phyloP scores from a whole-genome alignment of 2,888 invertebrate species.

The Drosophila borborema region DNA sequence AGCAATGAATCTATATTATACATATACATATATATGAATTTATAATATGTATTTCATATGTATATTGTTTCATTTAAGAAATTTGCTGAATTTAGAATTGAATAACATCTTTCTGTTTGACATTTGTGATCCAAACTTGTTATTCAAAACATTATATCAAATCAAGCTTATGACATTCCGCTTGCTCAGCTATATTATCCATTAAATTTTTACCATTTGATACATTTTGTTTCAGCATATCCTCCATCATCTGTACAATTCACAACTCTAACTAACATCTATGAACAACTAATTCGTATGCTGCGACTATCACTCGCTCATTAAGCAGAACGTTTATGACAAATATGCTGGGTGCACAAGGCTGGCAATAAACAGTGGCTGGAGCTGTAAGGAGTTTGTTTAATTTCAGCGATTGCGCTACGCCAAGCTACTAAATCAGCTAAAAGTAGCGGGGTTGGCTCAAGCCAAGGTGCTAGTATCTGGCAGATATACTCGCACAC shows the following conservation, averaged over 20 bases:
- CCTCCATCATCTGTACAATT: background rate
- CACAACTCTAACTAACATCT: background rate
- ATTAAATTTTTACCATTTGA: background rate
- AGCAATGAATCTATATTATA: too few relatives aligned
- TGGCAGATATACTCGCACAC: conserved; percentile 36
- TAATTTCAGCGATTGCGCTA: conserved; percentile 65
- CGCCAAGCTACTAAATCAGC: conserved; percentile 65
- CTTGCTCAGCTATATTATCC: background rate
- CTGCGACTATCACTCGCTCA: background rate
- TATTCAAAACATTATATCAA: too few relatives aligned
- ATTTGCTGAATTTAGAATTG: too few relatives aligned
- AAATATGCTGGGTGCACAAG: conserved; percentile 41
- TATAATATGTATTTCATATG: too few relatives aligned
- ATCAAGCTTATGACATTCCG: background rate
- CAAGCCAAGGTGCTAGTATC: conserved; percentile 47
- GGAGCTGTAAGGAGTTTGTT: conserved; percentile 44
- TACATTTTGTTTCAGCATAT: background rate
- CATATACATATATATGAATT: too few relatives aligned
- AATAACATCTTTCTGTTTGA: too few relatives aligned
- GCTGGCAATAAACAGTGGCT: conserved; percentile 9
- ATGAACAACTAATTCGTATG: background rate
- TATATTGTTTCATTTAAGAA: too few relatives aligned
- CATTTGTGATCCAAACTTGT: too few relatives aligned
- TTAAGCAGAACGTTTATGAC: conserved; percentile 25
- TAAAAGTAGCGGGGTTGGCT: conserved; percentile 34